These are phyloP conservation scores for Argyresthia albistria DNA, from an alignment of 2,888 invertebrate genomes.

Conservation along the genomic window DNA sequence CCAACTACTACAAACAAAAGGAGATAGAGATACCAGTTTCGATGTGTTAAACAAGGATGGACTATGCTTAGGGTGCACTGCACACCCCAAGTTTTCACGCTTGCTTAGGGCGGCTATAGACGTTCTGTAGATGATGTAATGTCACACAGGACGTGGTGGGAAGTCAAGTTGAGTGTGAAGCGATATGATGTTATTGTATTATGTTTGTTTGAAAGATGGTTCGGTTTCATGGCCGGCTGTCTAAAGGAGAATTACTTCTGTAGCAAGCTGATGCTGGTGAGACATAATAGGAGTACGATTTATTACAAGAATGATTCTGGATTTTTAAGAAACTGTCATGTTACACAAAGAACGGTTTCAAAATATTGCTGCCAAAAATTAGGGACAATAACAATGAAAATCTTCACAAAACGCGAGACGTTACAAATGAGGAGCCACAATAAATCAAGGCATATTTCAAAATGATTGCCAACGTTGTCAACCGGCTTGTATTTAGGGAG, in stretches of 20 bases:
- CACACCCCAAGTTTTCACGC: slow-evolving; percentile 48
- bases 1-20: slow-evolving; percentile 31
- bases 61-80: slow-evolving; percentile 23
- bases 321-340: no score
- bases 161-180: slow-evolving; percentile 13
- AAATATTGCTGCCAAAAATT: no score
- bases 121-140: slow-evolving; percentile 21
- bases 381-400: no score
- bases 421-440: neutral
- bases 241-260: no score
- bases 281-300: no score
- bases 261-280: no score
- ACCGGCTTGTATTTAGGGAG: slow-evolving; percentile 47
- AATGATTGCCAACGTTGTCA: slow-evolving; percentile 38
- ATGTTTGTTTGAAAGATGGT: no score
- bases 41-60: slow-evolving; percentile 25
- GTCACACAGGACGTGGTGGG: slow-evolving; percentile 8
- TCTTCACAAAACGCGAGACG: no score
- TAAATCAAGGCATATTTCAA: slow-evolving; percentile 34
- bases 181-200: slow-evolving; percentile 40
- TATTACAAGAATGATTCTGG: no score
- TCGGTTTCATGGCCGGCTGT: no score
- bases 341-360: no score
- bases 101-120: slow-evolving; percentile 27
- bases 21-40: slow-evolving; percentile 4